Evolutionary conservation across 1,140 invertebrate genomes (phyloP).

Genomic region (Drosophila mojavensis): DNA sequence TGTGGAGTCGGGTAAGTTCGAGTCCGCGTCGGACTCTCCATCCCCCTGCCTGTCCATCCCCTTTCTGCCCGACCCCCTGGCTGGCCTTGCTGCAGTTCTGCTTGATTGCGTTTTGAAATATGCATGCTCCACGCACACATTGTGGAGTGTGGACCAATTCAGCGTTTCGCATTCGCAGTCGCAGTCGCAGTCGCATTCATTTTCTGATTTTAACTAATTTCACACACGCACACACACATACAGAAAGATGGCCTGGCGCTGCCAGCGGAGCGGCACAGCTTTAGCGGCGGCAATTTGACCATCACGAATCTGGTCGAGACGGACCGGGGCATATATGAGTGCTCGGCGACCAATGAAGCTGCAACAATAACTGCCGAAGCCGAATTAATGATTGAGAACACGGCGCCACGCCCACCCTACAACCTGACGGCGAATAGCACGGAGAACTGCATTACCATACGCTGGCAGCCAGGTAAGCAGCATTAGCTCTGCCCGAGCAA

Average conservation of each 20-base stretch:
- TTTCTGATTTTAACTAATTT: conserved; percentile 31
- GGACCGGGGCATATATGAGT: conserved; percentile 96
- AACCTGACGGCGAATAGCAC: conserved; percentile 93
- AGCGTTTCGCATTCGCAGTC: background rate
- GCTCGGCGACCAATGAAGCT: conserved; percentile 95
- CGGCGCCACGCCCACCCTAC: conserved; percentile 94
- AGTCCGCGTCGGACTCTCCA: background rate
- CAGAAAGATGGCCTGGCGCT: conserved; percentile 91
- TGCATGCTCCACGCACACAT: conserved; percentile 23
- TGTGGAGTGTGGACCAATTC: background rate
- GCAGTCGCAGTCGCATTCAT: background rate
- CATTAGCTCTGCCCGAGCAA: background rate
- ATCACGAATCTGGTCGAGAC: conserved; percentile 92
- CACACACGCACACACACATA: conserved; percentile 13
- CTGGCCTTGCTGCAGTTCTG: conserved; percentile 37
- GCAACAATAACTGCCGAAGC: conserved; percentile 94
- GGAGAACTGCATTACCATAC: conserved; percentile 90
- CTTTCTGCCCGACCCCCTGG: background rate
- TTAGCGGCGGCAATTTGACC: conserved; percentile 94
- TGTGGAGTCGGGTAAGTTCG: conserved; percentile 92
- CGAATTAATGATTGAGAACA: conserved; percentile 94
- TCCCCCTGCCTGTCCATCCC: background rate
- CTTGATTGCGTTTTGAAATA: conserved; percentile 77
- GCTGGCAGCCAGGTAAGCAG: conserved; percentile 90
- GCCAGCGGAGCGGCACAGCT: conserved; percentile 88